Percentiles rank a stretch among this genome's conserved stretches.
These are phyloP conservation scores for Gallinago stenura DNA, from an alignment of 2,797 vertebrate species.

Conservation along the genomic window DNA sequence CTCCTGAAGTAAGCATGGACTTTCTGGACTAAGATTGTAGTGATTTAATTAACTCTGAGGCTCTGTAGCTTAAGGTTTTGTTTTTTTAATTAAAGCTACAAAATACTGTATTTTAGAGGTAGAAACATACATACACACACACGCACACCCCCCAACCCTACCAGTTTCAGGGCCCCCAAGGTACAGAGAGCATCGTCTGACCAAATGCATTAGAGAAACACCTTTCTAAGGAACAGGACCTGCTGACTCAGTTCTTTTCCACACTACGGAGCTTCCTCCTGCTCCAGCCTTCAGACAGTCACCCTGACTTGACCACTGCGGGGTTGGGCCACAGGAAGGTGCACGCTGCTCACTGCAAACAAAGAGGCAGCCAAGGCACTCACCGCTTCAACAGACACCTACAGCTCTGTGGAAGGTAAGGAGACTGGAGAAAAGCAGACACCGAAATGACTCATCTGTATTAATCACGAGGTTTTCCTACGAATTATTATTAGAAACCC, in stretches of 20 bases:
- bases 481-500: neutral
- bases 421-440: fast-evolving
- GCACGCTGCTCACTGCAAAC: neutral
- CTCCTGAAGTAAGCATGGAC: neutral
- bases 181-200: neutral
- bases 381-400: neutral
- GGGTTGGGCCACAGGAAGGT: fast-evolving
- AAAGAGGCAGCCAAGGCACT: neutral
- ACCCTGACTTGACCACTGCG: fast-evolving
- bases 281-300: neutral
- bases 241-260: neutral
- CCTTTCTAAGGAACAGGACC: fast-evolving
- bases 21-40: neutral
- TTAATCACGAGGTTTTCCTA: neutral
- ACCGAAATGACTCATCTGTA: fast-evolving
- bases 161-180: neutral
- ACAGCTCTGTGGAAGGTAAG: neutral
- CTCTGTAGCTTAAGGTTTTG: fast-evolving
- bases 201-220: fast-evolving
- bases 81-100: neutral
- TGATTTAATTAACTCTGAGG: neutral
- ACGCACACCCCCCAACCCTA: neutral
- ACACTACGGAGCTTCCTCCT: fast-evolving
- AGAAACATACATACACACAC: neutral
- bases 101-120: neutral